Evolutionary conservation across 2,888 invertebrate genomes (phyloP), one percentile per base, ranked within the genome.

Genomic region (Drosophila merina): DNA sequence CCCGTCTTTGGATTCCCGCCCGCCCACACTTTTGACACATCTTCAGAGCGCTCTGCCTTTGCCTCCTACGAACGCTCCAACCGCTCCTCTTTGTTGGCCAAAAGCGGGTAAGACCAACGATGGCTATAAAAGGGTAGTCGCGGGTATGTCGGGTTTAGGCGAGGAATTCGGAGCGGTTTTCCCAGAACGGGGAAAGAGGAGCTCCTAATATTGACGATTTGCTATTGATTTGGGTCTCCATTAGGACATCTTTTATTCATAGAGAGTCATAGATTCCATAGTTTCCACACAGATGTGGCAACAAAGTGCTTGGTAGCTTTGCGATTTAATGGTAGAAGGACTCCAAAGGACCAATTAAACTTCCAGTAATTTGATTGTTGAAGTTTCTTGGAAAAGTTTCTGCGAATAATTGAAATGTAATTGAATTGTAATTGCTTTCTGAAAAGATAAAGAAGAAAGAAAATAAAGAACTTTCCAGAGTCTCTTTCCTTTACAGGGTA

Each of bases 11-110:
- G 5, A n/a, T 10, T 42, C n/a, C 57, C 55, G 36, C 26, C 62
- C 77, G 76, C 84, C 88, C 74, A 84, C 84, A 84, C 78, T 52
- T 77, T 78, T 81, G 87, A 86, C 84, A 85, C 88, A 86, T 86
- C 86, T 88, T 86, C 74, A 74, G 66, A 52, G 57, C 64, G 66
- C 52, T 55, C 64, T 76, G 77, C 78, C 73, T 71, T 76, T 84
- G 47, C 88, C 88, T 86, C 79, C 86, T 86, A 83, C 64, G 64
- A 64, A 20, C 20, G 64, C 86, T 81, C 4, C 9, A 25, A 8
- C 44, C 81, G 86, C 26, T 63, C 74, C 66, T 77, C 52, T 12
- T 30, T 25, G 20, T 45, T 28, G 26, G 20, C 25, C 28, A 26
- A 44, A 31, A 28, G 12, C 42, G 12, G 50, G 0, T 4, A 38